A percentile compares a stretch with the other conserved stretches of the same genome.
These are phyloP conservation scores for Dendroctonus ponderosae DNA, from an alignment of 1,140 invertebrate species.

Conservation along the genomic window DNA sequence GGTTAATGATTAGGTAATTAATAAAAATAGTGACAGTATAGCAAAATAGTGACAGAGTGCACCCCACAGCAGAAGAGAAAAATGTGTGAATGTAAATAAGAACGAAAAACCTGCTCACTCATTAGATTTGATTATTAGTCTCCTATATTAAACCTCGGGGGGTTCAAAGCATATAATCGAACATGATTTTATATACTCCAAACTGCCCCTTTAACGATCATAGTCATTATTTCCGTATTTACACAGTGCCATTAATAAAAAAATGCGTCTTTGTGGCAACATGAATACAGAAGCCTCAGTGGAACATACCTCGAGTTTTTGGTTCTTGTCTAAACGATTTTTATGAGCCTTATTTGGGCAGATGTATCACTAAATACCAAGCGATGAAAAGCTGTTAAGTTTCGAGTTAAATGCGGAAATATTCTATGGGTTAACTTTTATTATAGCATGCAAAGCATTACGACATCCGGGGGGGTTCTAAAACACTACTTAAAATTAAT, in stretches of 20 bases:
- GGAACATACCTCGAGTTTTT: conserved; percentile 10
- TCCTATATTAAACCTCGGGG: neutral
- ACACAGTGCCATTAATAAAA: too few species aligned
- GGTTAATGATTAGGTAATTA: conserved; percentile 40
- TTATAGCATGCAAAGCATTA: conserved; percentile 12
- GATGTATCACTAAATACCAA: conserved; percentile 13
- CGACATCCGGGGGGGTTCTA: too few species aligned
- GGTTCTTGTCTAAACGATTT: conserved; percentile 7
- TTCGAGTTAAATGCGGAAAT: conserved; percentile 12
- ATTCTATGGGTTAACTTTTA: conserved; percentile 8
- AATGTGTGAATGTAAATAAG: conserved; percentile 35
- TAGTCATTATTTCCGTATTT: too few species aligned
- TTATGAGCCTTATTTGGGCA: conserved; percentile 9
- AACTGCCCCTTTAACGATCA: too few species aligned
- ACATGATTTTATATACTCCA: too few species aligned
- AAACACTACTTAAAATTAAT: too few species aligned
- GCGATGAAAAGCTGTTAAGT: conserved; percentile 28
- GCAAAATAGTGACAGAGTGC: conserved; percentile 48
- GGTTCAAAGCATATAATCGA: too few species aligned
- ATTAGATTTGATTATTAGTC: conserved; percentile 9
- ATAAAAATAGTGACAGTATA: conserved; percentile 50
- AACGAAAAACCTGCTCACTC: conserved; percentile 37
- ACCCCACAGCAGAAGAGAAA: conserved; percentile 48
- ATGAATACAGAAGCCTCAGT: neutral
- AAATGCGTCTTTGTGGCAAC: too few species aligned